Conservation (phyloP, 1,140 invertebrate genomes). For the Trichonephila clavipes region DNA sequence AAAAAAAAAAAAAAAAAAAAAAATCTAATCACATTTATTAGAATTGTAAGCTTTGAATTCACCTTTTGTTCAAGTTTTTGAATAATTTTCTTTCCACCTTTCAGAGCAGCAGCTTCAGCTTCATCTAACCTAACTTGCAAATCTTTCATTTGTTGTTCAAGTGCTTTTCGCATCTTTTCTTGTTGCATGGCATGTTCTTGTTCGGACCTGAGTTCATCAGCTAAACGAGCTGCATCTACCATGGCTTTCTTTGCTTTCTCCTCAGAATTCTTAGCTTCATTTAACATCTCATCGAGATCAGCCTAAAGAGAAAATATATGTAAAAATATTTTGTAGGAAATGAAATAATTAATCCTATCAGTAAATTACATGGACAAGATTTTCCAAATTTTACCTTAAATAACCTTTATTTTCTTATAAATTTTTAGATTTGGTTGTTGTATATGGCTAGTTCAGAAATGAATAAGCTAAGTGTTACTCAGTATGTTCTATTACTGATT, state of each 20-base stretch:
- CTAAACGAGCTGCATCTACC: conserved; percentile 97
- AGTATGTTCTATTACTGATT: no score
- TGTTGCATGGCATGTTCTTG: conserved; percentile 98
- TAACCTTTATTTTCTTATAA: no score
- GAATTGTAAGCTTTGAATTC: neutral
- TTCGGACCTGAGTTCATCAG: conserved; percentile 98
- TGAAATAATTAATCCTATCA: no score
- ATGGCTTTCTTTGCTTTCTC: conserved; percentile 99
- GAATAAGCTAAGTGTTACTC: no score
- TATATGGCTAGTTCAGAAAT: no score
- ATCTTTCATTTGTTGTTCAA: conserved; percentile 99
- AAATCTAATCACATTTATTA: no score
- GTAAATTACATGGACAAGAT: no score
- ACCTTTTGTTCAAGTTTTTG: conserved; percentile 83
- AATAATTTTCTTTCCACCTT: conserved; percentile 94
- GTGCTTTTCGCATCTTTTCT: conserved; percentile 97
- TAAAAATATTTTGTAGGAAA: neutral
- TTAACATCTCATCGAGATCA: conserved; percentile 97
- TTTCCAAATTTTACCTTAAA: no score
- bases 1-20: no score
- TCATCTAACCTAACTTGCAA: conserved; percentile 88
- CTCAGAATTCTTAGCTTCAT: conserved; percentile 97
- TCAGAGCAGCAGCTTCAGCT: conserved; percentile 88
- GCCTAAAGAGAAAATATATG: conserved; percentile 82
- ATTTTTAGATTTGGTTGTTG: neutral